Evolutionary conservation across 2,113 vertebrate genomes (phyloP), one percentile per base, ranked within the genome.

Genomic region (Oreochromis niloticus): DNA sequence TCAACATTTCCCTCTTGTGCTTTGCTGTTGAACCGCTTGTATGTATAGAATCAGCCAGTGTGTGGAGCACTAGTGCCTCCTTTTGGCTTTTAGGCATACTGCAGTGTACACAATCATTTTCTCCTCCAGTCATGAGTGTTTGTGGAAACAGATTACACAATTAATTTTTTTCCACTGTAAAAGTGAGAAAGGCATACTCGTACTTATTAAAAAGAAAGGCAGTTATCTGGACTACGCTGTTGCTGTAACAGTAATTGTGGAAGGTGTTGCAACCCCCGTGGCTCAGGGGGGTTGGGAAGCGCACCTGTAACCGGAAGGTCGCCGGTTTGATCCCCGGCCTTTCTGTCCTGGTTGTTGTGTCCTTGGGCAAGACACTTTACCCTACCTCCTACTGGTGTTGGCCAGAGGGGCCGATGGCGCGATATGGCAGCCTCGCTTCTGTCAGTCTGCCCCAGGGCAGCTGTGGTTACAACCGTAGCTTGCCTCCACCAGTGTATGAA

Each of bases 21-120:
- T 81, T 24, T 14, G 39, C 19, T n/a, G 50, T 83, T 57, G 5
- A 87, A 66, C 36, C 3, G 34, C 30, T 41, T 9, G 7, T 27
- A 11, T 4, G 3, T 13, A 12, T 5, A 8, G 11, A 56, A 46
- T n/a, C 3, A 48, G 41, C 13, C 13, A 30, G 24, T 32, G 27
- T 24, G 19, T 81, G 56, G 88, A 89, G 32, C 88, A 83, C 66
- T 36, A 88, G 80, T 52, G 30, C 85, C 92, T 43, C 78, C 91
- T 41, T 17, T 3, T 91, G 93, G 48, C 41, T 10, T 7, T 7
- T 3, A 71, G 2, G 46, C 22, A 32, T 22, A 83, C 9, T 87
- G 43, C 88, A 87, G 52, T 1, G 13, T 0, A 11, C 32, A 34
- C 8, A 73, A 27, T 32, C 6, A 30, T 22, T 73, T 41, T 39